Evolutionary conservation across 2,888 invertebrate species (phyloP).

Genomic region (Aphidoletes aphidimyza): DNA sequence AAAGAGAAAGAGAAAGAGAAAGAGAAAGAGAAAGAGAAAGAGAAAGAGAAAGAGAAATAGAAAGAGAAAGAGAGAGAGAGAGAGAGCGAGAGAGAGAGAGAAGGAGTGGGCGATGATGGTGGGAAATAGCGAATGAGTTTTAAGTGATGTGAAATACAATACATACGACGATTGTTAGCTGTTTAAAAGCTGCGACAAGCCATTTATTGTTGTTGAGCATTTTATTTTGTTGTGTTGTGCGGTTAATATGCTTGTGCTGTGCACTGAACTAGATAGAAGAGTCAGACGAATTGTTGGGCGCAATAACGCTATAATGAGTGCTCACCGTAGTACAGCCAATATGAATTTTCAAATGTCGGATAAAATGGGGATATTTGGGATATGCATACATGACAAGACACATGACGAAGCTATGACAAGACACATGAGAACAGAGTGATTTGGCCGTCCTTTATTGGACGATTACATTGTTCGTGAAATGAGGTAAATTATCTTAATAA

Average conservation of each 20-base stretch:
- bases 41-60: no score
- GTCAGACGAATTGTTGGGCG: neutral
- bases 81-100: no score
- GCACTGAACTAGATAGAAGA: neutral
- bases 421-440: neutral
- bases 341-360: no score
- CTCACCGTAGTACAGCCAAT: no score
- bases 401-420: no score
- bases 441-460: neutral
- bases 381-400: no score
- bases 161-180: neutral
- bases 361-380: no score
- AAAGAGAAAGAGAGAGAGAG: no score
- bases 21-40: no score
- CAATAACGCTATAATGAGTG: neutral
- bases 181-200: neutral
- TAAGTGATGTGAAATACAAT: neutral
- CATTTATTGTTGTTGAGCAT: conserved; percentile 13
- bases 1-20: no score
- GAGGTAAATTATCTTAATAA: conserved; percentile 18
- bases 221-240: conserved; percentile 16
- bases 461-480: neutral
- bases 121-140: neutral
- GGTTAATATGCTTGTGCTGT: conserved; percentile 2
- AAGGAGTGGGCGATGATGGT: neutral